phyloP scores from a whole-genome alignment of 2,888 invertebrate species.

The Harpagoxenus sublaevis region DNA sequence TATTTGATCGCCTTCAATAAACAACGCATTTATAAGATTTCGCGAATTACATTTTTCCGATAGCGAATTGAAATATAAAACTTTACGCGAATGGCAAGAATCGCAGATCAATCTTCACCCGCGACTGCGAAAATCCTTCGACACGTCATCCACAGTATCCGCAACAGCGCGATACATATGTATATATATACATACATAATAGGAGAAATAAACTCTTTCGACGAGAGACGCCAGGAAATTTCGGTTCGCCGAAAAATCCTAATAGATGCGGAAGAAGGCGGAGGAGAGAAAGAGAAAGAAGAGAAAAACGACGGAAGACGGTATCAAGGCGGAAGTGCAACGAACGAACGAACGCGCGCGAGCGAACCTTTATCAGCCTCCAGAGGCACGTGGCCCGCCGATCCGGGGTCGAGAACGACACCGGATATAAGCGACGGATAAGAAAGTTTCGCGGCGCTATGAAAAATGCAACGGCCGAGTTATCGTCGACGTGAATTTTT shows the following conservation, averaged over 20 bases:
- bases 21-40: not conserved
- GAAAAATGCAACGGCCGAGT: conserved; percentile 85
- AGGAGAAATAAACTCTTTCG: conserved; percentile 24
- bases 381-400: conserved; percentile 69
- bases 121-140: conserved; percentile 31
- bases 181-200: too few species aligned
- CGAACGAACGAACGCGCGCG: conserved; percentile 50
- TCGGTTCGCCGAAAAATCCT: conserved; percentile 24
- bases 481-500: conserved; percentile 85
- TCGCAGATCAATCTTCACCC: conserved; percentile 12
- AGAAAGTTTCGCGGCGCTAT: conserved; percentile 83
- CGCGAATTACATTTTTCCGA: not conserved
- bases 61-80: conserved; percentile 7
- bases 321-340: conserved; percentile 53
- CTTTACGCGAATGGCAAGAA: conserved; percentile 4
- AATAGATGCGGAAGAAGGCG: not conserved
- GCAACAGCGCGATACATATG: not conserved
- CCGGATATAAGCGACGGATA: conserved; percentile 82
- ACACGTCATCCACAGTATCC: conserved; percentile 14
- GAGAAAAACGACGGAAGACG: conserved; percentile 28
- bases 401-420: conserved; percentile 78
- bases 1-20: not conserved
- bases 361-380: conserved; percentile 73
- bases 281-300: not conserved
- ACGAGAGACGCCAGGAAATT: conserved; percentile 31